Percentiles rank a stretch among this genome's conserved stretches.
Evolutionary conservation across 2,888 invertebrate species (phyloP).

Genomic region (Tridacna crocea): DNA sequence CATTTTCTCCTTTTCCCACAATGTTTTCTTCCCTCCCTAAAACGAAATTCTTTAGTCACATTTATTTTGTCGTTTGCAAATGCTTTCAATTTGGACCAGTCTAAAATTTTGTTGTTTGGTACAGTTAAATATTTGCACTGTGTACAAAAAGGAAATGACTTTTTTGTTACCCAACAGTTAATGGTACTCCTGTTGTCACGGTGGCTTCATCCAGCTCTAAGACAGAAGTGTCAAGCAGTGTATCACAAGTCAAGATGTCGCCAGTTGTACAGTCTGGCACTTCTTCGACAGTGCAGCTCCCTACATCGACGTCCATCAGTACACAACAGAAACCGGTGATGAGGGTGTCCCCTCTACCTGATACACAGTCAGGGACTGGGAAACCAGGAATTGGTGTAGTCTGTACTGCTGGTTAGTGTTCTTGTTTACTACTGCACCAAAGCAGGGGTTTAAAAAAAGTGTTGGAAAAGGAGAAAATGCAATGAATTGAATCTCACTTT

Average conservation of each 20-base stretch:
- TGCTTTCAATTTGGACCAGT: too few relatives aligned
- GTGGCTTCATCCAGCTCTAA: constrained; percentile 56
- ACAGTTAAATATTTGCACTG: too few relatives aligned
- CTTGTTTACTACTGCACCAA: not conserved
- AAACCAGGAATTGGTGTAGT: constrained; percentile 34
- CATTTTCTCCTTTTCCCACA: too few relatives aligned
- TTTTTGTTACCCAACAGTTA: constrained; percentile 52
- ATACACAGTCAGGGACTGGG: constrained; percentile 13
- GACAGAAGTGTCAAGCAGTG: constrained; percentile 59
- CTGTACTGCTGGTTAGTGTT: constrained; percentile 47
- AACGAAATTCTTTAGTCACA: too few relatives aligned
- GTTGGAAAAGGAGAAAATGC: too few relatives aligned
- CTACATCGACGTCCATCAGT: constrained; percentile 42
- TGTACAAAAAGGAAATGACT: too few relatives aligned
- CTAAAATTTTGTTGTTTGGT: too few relatives aligned
- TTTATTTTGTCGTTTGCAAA: too few relatives aligned
- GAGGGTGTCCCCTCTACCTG: constrained; percentile 80
- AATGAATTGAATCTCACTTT: too few relatives aligned
- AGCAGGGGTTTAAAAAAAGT: not conserved
- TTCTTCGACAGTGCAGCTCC: constrained; percentile 61
- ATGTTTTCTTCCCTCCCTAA: too few relatives aligned
- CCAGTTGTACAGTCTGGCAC: constrained; percentile 60
- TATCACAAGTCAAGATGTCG: constrained; percentile 68
- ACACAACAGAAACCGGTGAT: constrained; percentile 76
- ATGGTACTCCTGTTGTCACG: constrained; percentile 67